These are phyloP conservation scores for Lutjanus argentimaculatus DNA, from an alignment of 2,797 vertebrate species.

Conservation along the genomic window DNA sequence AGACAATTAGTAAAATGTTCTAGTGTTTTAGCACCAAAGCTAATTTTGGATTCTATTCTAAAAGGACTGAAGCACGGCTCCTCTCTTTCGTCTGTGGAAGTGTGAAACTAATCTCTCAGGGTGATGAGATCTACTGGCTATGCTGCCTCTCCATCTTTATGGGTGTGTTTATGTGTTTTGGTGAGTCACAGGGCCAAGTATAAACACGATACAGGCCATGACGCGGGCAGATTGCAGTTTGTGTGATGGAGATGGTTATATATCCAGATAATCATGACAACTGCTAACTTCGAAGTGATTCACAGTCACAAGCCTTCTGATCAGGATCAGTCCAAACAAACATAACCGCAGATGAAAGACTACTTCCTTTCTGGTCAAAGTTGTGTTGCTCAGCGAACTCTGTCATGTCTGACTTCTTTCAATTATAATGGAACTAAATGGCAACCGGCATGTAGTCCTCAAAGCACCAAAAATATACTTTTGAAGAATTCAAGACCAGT, in stretches of 20 bases:
- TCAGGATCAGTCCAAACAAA: not conserved
- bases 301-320: not conserved
- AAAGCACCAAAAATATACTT: no score
- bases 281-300: slow-evolving; percentile 23
- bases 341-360: not conserved
- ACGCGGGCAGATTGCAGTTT: slow-evolving; percentile 4
- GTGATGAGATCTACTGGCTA: not conserved
- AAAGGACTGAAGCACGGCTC: no score
- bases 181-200: slow-evolving; percentile 1
- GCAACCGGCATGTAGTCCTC: no score
- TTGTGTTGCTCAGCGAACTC: not conserved
- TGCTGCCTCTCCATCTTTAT: not conserved
- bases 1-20: not conserved
- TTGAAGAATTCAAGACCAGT: no score
- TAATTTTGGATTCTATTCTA: not conserved
- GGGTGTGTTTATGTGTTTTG: slow-evolving; percentile 25
- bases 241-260: slow-evolving; percentile 14
- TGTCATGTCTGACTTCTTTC: no score
- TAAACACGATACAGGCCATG: slow-evolving; percentile 16
- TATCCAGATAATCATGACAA: slow-evolving; percentile 16
- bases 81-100: not conserved
- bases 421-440: no score
- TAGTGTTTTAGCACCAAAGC: not conserved
- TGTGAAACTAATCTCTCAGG: slow-evolving; percentile 1
- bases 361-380: not conserved